Evolutionary conservation across 2,888 invertebrate genomes (phyloP), one percentile per base, ranked within the genome.

Genomic region (Caenorhabditis imperialis): DNA sequence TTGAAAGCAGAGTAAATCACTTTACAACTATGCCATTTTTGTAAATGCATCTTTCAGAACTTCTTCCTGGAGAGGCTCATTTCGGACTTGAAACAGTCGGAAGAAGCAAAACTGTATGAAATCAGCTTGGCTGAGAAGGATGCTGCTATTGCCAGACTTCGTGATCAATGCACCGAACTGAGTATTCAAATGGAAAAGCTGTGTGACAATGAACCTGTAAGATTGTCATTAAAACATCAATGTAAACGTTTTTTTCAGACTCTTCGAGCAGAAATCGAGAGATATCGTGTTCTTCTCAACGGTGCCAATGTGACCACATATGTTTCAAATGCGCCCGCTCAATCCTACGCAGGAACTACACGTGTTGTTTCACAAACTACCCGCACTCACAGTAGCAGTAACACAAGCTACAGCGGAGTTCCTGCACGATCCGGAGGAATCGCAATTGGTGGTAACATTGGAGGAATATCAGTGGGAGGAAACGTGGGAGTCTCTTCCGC

Each of bases 281-380:
- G 67, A 14, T 74, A 74, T 42, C 74, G 74, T 12, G 25, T 47
- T 3, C 62, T 74, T 2, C 47, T 74, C 8, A 62, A 53, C 18
- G 57, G 57, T 1, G 74, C 74, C 10, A 74, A 74, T 38, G 74
- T 74, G 10, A 69, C 74, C 18, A 74, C 74, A 8, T 67, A 74
- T 38, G 16, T 42, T 3, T 44, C 67, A 14, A 50, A 55, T 18
- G 58, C 45, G 35, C 38, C 30, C 37, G 45, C 27, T 6, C 25
- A 23, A 10, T 5, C 37, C 20, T 25, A 27, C 18, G 30, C 25
- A 37, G 58, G 60, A 10, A 37, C 30, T 16, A 61, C 61, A 16
- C 42, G 51, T 20, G 50, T 67, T 4, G 45, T 58, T 6, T 58
- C 57, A 1, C 44, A 50, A 20, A 55, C 50, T n/a, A 67, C 65